Percentiles rank a stretch among this genome's conserved stretches.
phyloP scores from a whole-genome alignment of 2,888 invertebrate genomes.

The Dione juno region DNA sequence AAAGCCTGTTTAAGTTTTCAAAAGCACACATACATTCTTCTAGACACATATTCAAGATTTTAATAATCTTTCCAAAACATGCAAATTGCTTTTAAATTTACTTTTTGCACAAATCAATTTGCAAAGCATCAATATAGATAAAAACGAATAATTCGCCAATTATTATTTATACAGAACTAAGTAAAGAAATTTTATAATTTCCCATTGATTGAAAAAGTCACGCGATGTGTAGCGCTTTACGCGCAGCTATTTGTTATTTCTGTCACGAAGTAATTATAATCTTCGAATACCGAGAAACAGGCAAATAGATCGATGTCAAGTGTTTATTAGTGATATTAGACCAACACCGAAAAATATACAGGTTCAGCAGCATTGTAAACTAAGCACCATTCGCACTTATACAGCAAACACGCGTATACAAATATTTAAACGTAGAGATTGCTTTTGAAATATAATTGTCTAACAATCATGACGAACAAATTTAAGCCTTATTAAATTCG shows the following conservation, averaged over 20 bases:
- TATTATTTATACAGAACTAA: conserved; percentile 32
- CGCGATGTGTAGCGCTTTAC: conserved; percentile 31
- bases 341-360: conserved; percentile 62
- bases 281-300: conserved; percentile 27
- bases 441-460: conserved; percentile 65
- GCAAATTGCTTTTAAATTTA: conserved; percentile 14
- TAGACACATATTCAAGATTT: not conserved
- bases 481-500: conserved; percentile 57
- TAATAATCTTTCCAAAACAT: conserved; percentile 7
- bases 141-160: conserved; percentile 27
- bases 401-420: conserved; percentile 78
- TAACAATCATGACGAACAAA: conserved; percentile 57
- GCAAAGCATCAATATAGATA: conserved; percentile 15
- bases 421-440: conserved; percentile 78
- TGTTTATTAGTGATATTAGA: conserved; percentile 74
- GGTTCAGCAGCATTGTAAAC: conserved; percentile 78
- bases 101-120: conserved; percentile 21
- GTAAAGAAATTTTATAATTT: conserved; percentile 38
- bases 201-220: conserved; percentile 38
- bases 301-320: conserved; percentile 68
- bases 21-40: conserved; percentile 2
- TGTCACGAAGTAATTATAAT: conserved; percentile 38
- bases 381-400: conserved; percentile 83
- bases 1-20: conserved; percentile 14
- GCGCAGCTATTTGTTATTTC: conserved; percentile 27